Evolutionary conservation across 2,113 vertebrate genomes (phyloP), one percentile per base, ranked within the genome.

Genomic region (Entosphenus tridentatus): DNA sequence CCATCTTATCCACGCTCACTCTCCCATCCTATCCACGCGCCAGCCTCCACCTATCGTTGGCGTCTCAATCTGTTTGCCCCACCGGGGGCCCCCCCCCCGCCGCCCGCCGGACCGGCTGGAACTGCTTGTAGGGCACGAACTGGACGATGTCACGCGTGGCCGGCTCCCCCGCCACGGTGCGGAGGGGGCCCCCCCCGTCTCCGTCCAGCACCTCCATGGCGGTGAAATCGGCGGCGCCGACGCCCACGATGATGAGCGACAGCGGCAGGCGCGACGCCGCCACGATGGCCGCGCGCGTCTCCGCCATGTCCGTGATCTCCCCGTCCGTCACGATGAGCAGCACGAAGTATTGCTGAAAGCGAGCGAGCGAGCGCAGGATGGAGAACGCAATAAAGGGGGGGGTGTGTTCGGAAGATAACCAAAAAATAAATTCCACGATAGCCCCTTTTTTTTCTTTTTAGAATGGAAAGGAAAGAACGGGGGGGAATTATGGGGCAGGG

Each of bases 121-220:
- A 96, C 56, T 85, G 73, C 55, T 75, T 76, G 75, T 78, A 89
- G 3, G 89, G 88, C 71, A 95, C 88, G 56, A 96, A 96, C 77
- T 96, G 89, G 56, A 98, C 84, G 1, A 95, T 86, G 78, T 98
- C 90, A 55, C 83, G 75, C 70, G 76, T 75, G 5, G 80, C 83
- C 7, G 80, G 71, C 39, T 92, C 83, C 6, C 88, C 89, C 0
- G 73, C 70, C 1, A 78, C 74, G 11, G 87, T 82, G 70, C 75
- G 84, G 57, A 96, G 79, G 21, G 84, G 80, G n/a, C 77, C 74
- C 12, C 90, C 90, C 2, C 85, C 78, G 1, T 98, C 92, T 2
- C 88, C 86, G 57, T 96, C 93, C 70, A 96, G 81, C 73, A 96
- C 88, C 76, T 98, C 88, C 93, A 98, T 98, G 76, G 92, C 85